These are phyloP conservation scores for Formica aserva DNA, from an alignment of 2,888 invertebrate genomes.

Conservation along the genomic window DNA sequence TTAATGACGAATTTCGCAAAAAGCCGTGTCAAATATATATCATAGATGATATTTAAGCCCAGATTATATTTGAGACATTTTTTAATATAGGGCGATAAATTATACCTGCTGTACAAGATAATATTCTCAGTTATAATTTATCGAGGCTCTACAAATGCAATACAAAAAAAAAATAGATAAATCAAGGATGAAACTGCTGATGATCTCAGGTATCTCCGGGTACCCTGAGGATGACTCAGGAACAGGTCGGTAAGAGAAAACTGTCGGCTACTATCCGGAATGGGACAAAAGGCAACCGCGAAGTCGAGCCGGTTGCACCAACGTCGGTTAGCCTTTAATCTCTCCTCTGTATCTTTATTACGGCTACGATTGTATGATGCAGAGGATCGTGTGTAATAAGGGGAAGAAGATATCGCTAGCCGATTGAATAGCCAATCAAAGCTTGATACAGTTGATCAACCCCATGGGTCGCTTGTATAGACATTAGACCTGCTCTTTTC, in stretches of 20 bases:
- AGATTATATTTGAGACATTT: background rate
- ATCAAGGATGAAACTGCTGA: background rate
- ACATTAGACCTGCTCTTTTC: constrained; percentile 27
- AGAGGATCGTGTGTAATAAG: constrained; percentile 37
- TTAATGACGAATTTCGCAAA: background rate
- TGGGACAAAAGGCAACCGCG: constrained; percentile 47
- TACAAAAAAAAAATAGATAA: background rate
- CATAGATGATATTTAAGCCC: background rate
- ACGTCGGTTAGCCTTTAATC: constrained; percentile 51
- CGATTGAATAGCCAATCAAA: constrained; percentile 56
- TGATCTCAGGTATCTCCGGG: constrained; percentile 36
- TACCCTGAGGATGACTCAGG: constrained; percentile 41
- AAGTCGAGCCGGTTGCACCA: constrained; percentile 41
- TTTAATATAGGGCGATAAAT: background rate
- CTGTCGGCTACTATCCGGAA: constrained; percentile 23
- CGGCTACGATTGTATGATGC: constrained; percentile 27
- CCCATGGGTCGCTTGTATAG: constrained; percentile 26
- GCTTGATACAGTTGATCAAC: constrained; percentile 49
- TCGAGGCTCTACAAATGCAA: background rate
- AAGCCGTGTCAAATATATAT: too few relatives aligned
- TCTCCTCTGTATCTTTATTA: constrained; percentile 54
- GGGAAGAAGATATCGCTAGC: constrained; percentile 41
- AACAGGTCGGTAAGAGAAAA: constrained; percentile 41
- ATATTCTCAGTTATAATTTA: constrained; percentile 25
- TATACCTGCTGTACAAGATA: background rate